Percentiles rank a stretch among this genome's conserved stretches.
Conservation (phyloP, 1,140 invertebrate genomes). For the Orussus abietinus region DNA sequence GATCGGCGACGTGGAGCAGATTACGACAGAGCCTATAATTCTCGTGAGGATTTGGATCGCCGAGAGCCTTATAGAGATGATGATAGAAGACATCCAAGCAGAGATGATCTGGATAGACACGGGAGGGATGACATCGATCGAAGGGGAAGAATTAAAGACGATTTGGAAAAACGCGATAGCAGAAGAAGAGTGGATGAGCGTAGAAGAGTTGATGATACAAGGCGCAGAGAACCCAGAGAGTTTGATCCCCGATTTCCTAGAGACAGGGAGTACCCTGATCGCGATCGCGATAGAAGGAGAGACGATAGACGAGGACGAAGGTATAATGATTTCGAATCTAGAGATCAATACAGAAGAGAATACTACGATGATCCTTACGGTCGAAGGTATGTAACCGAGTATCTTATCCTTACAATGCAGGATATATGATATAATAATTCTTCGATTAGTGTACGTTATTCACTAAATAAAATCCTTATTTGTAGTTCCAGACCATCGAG, state of each 20-base stretch:
- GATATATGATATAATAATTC: no score
- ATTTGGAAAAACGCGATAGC: constrained; percentile 47
- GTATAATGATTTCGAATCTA: constrained; percentile 45
- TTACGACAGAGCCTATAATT: constrained; percentile 41
- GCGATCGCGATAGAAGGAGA: constrained; percentile 40
- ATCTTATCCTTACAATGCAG: no score
- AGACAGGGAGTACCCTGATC: constrained; percentile 40
- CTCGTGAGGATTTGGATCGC: constrained; percentile 45
- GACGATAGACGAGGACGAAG: constrained; percentile 39
- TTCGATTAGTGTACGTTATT: constrained; percentile 8
- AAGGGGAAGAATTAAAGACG: constrained; percentile 41
- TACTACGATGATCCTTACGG: constrained; percentile 51
- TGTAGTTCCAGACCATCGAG: constrained; percentile 53
- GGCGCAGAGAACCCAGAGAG: constrained; percentile 36
- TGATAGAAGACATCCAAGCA: constrained; percentile 39
- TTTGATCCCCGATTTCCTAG: constrained; percentile 39
- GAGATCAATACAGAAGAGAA: constrained; percentile 39
- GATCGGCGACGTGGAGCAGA: constrained; percentile 48
- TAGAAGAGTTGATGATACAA: constrained; percentile 33
- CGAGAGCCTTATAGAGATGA: constrained; percentile 42
- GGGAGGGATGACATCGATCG: constrained; percentile 38
- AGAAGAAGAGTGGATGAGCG: constrained; percentile 39
- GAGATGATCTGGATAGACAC: constrained; percentile 42
- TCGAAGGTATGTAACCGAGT: constrained; percentile 40
- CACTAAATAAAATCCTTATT: constrained; percentile 12